Percentiles rank a stretch among this genome's conserved stretches.
Evolutionary conservation across 2,113 vertebrate genomes (phyloP).

Genomic region (Empidonax alnorum): DNA sequence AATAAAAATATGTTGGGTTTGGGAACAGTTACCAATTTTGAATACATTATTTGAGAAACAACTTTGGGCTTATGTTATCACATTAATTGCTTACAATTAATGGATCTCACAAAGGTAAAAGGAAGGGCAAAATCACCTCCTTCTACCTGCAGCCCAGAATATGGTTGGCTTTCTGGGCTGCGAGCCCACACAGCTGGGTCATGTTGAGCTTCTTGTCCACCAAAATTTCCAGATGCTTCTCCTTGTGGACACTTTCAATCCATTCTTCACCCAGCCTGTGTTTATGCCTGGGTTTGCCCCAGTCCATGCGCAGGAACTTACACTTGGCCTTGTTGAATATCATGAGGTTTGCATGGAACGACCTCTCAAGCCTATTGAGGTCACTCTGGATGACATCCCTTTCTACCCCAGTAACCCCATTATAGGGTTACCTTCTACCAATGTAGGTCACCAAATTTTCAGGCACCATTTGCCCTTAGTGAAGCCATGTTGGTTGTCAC

Average conservation of each 20-base stretch:
- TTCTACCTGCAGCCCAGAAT: not conserved
- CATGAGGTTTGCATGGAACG: not conserved
- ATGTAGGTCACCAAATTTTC: not conserved
- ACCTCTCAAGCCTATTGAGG: not conserved
- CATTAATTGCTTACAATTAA: not conserved
- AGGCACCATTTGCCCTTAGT: not conserved
- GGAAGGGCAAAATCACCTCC: not conserved
- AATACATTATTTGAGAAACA: not conserved
- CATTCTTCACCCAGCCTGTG: not conserved
- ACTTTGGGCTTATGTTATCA: not conserved
- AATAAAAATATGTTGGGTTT: not conserved
- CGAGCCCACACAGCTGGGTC: not conserved
- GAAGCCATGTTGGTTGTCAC: not conserved
- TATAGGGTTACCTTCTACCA: too few species aligned
- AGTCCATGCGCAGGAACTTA: not conserved
- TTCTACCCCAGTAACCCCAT: not conserved
- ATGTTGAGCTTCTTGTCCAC: not conserved
- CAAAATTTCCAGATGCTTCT: not conserved
- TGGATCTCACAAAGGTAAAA: not conserved
- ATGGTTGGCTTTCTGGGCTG: fast-evolving
- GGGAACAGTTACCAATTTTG: not conserved
- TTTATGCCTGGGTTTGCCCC: not conserved
- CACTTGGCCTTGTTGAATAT: not conserved
- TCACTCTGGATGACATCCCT: not conserved
- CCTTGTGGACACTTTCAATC: not conserved